Conservation (phyloP, 2,797 vertebrate genomes). For the Pangasius larnaudii region DNA sequence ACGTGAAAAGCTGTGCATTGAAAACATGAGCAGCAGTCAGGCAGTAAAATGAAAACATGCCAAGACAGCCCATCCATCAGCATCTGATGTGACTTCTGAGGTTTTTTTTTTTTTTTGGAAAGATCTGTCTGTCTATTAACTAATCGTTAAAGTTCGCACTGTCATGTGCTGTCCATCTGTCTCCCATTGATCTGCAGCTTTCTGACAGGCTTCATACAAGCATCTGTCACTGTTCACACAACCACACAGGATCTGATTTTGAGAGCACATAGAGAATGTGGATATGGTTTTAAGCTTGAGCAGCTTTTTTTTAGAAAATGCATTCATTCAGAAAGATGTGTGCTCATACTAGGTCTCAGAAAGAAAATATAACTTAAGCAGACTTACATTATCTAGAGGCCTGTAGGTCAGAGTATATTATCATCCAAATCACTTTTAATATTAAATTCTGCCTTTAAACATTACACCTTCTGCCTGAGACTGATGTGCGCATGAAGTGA, state of each 20-base stretch:
- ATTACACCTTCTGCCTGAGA: neutral
- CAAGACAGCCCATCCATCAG: conserved; percentile 56
- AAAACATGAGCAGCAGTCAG: conserved; percentile 43
- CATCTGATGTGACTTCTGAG: conserved; percentile 34
- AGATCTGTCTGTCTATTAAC: conserved; percentile 56
- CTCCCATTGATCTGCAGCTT: conserved; percentile 47
- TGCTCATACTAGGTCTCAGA: neutral
- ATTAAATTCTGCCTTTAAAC: neutral
- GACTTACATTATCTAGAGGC: neutral
- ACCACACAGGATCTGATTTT: conserved; percentile 25
- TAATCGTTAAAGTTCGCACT: conserved; percentile 56
- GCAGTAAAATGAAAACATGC: conserved; percentile 52
- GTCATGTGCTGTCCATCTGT: conserved; percentile 52
- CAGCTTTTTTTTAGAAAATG: neutral
- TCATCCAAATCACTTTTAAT: neutral
- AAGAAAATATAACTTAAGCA: neutral
- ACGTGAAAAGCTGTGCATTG: conserved; percentile 43
- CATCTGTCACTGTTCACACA: conserved; percentile 34
- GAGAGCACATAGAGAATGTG: conserved; percentile 8
- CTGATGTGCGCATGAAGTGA: neutral
- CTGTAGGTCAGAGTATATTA: neutral
- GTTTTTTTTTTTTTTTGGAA: conserved; percentile 30
- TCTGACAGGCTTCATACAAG: conserved; percentile 55
- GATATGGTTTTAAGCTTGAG: neutral
- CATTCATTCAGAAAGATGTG: neutral